Base-by-base conservation (phyloP, 2,888 invertebrate species). In the Darwinula stevensoni region DNA sequence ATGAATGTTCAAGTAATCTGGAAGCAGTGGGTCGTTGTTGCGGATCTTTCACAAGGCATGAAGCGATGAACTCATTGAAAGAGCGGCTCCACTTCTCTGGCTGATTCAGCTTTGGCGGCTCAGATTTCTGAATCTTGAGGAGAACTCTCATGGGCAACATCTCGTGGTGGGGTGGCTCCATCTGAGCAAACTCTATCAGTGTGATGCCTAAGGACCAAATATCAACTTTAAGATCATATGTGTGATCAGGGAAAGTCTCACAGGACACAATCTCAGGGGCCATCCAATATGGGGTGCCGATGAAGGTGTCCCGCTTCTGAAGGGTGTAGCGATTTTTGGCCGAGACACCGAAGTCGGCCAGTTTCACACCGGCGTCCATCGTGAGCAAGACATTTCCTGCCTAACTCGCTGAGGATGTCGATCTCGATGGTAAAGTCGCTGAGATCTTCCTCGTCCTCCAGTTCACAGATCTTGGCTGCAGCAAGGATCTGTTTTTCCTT, bases 201-300 rank as follows among this genome's bases (percentile, higher is more conserved):
- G 97, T 97, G 44, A 97, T 84, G 39, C 94, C 94, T 48, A 91
- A 59, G 3, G 82, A 84, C 94, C 97, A 86, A 50, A 94, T 80
- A 53, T 94, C 94, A 42, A 72, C 80, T 62, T 82, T 86, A 48
- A 75, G 80, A 52, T 94, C 88, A 49, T 99, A 99, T 0, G 91
- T 91, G 54, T 84, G 73, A 51, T 97, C 94, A 40, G 91, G 66
- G 54, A 94, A 84, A 2, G 97, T 97, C 60, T 99, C 97, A 51
- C 97, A 99, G 33, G 88, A 58, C 37, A 99, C 91, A 38, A 99
- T 80, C 53, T 97, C 97, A 0, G 97, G 97, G 34, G 94, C 94
- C 94, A 99, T 97, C 94, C 97, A 97, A 51, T 97, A 97, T 4
- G 97, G 97, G 4, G 97, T 99, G 17, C 97, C 97, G 47, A 97